Evolutionary conservation across 2,113 vertebrate species (phyloP), one percentile per base, ranked within the genome.

Genomic region (Engraulis encrasicolus): DNA sequence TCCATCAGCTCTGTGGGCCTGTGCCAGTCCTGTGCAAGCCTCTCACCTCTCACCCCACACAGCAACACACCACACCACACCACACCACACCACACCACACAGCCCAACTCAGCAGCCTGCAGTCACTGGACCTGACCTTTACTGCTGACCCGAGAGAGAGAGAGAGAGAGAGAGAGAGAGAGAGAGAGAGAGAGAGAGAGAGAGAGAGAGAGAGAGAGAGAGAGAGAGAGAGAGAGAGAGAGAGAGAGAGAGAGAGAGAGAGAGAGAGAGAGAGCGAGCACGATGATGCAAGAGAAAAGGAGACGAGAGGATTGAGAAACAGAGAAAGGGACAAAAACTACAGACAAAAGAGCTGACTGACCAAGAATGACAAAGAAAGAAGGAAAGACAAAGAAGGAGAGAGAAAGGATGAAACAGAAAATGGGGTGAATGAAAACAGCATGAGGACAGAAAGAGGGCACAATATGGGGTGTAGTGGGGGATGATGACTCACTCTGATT

Each of bases 401-500:
- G 31, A 12, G 2, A 71, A 11, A 20, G 27, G 4, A 12, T 11
- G 31, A 74, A 40, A 58, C 74, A 87, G 78, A 15, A 23, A 9
- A 31, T 11, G 20, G 19, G 6, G 18, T 2, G 9, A 12, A 27
- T 27, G 27, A 9, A 61, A 61, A 27, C 6, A 6, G n/a, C 2
- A 27, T 11, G 23, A 71, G 27, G 18, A 74, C 0, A 74, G 11
- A 14, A 1, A 2, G 31, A 31, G 23, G 1, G 6, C 6, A 1
- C 58, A 12, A n/a, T n/a, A n/a, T 3, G 14, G 23, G 27, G 58
- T n/a, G n/a, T n/a, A n/a, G n/a, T n/a, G 58, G 31, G 9, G 23
- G 2, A 36, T 38, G 14, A 31, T 48, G 14, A 90, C 93, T 92
- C 80, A 95, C 94, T 92, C 84, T 91, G 94, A 83, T 86, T 94